phyloP scores from a whole-genome alignment of 2,113 vertebrate genomes.

The Pavo muticus region DNA sequence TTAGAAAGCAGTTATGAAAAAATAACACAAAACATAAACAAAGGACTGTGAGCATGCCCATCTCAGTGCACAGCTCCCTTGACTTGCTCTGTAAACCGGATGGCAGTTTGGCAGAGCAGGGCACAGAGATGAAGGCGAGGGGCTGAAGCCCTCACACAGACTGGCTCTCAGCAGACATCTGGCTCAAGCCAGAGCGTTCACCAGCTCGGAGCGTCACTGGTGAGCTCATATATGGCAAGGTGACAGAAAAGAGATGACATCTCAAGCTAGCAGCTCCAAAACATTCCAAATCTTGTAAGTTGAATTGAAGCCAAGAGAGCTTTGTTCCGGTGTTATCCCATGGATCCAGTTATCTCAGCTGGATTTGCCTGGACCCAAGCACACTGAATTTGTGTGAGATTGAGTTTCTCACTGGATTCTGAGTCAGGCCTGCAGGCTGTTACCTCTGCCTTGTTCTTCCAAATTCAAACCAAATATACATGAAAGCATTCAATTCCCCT shows the following conservation, averaged over 20 bases:
- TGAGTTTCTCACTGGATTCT: not conserved
- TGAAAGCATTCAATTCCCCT: not conserved
- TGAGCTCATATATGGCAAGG: not conserved
- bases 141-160: not conserved
- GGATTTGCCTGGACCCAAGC: not conserved
- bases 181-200: accelerated
- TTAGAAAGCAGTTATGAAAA: accelerated
- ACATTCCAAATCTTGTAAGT: not conserved
- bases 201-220: not conserved
- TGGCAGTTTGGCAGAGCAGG: not conserved
- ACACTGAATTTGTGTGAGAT: not conserved
- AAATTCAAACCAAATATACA: not conserved
- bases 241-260: not conserved
- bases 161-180: not conserved
- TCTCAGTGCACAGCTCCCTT: not conserved
- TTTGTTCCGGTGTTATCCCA: not conserved
- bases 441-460: not conserved
- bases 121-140: not conserved
- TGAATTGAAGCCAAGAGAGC: not conserved
- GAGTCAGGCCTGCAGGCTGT: not conserved
- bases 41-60: not conserved
- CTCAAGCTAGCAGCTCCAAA: not conserved
- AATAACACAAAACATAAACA: not conserved
- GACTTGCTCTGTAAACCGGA: not conserved
- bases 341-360: not conserved